Percentiles rank a stretch among this genome's conserved stretches.
These are phyloP conservation scores for Liparis tanakae DNA, from an alignment of 2,797 vertebrate genomes.

Conservation along the genomic window DNA sequence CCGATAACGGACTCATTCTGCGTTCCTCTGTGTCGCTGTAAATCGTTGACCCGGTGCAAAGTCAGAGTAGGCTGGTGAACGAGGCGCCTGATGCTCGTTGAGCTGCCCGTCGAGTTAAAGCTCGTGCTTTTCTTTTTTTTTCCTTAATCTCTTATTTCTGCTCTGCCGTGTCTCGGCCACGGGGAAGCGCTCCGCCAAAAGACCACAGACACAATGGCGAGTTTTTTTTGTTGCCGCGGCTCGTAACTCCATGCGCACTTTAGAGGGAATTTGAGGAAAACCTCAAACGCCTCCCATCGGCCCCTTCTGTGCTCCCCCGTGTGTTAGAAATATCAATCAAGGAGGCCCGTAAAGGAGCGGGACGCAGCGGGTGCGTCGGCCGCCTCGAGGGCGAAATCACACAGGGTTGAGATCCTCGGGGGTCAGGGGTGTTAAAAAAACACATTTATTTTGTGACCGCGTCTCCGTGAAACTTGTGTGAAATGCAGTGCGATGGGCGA, in stretches of 20 bases:
- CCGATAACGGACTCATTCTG: constrained; percentile 66
- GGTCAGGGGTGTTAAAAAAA: neutral
- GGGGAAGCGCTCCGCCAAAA: constrained; percentile 62
- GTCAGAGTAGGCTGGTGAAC: constrained; percentile 73
- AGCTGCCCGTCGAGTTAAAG: constrained; percentile 41
- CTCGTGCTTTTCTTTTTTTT: neutral
- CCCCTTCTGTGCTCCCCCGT: constrained; percentile 35
- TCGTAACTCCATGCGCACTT: constrained; percentile 81
- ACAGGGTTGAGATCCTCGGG: constrained; percentile 10
- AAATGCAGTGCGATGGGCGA: constrained; percentile 62
- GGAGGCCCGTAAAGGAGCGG: constrained; percentile 47
- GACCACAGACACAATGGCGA: constrained; percentile 74
- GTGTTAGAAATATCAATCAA: constrained; percentile 54
- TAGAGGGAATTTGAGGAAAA: constrained; percentile 69
- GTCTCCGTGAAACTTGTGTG: constrained; percentile 72
- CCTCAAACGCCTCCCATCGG: constrained; percentile 58
- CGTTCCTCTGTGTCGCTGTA: constrained; percentile 37
- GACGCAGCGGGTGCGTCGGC: constrained; percentile 44
- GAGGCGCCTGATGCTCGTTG: constrained; percentile 33
- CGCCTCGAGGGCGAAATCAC: neutral
- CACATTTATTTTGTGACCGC: constrained; percentile 15
- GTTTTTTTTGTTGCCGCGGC: constrained; percentile 56
- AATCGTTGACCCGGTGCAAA: constrained; percentile 81
- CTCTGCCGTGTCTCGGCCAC: constrained; percentile 50
- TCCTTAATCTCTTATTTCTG: neutral